Base-by-base conservation (phyloP, 2,888 invertebrate genomes). In the Minunthozetes semirufus region DNA sequence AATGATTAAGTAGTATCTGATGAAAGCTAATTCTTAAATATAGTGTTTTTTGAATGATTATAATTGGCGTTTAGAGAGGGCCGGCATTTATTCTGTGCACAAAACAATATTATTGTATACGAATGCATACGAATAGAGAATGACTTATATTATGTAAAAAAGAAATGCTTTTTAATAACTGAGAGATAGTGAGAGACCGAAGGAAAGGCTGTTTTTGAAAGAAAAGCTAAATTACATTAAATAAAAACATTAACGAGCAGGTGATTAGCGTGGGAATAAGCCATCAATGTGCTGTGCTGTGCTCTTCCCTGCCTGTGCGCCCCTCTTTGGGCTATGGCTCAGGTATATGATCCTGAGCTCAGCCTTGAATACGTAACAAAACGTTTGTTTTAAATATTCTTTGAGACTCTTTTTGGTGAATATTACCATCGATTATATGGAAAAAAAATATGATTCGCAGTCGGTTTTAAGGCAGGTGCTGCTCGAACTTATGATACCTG, bases 211-310 rank as follows among this genome's bases (percentile, higher is more conserved):
- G 38, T 22, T 68, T 29, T 17, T 17, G 15, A 48, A 42, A 13
- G 22, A 56, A 63, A 29, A 63, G 33, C 33, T 29, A 63, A 63
- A 63, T 63, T 63, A 63, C 63, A 63, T 63, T 63, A 68, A 68
- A 68, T 68, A 68, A 68, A 63, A 68, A 68, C 68, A 68, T 68
- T 68, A 68, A 68, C 68, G 68, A 66, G 42, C 68, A 68, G 68
- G 68, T 68, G 68, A 68, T 68, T 68, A 68, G 68, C 68, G 68
- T 68, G 68, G 68, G 68, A 68, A 68, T 68, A 68, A 46, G 68
- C 33, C 68, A 68, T 68, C 68, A 46, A 46, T 29, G 61, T 56
- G 25, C 53, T 13, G 6, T 9, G 8, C 53, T 53, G 53, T 53
- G 53, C 53, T 19, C 53, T 53, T 42, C 8, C 11, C 8, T 42